Conservation (phyloP, 2,888 invertebrate species). For the Hetaerina titia region DNA sequence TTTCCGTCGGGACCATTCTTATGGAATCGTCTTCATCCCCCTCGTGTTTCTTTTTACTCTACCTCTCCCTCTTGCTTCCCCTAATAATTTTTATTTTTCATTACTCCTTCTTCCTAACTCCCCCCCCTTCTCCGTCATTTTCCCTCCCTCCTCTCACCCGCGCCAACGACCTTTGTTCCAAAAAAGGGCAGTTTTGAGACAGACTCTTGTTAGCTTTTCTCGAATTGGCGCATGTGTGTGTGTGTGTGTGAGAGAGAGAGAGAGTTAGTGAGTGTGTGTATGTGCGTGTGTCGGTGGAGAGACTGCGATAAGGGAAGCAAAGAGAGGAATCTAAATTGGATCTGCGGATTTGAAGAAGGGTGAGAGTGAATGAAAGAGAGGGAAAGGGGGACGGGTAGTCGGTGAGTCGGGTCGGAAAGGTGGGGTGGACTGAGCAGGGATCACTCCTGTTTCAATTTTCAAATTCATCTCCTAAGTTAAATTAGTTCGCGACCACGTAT, state of each 20-base stretch:
- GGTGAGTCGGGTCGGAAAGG: neutral
- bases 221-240: too few relatives aligned
- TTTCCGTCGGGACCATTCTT: too few relatives aligned
- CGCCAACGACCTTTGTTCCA: too few relatives aligned
- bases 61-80: too few relatives aligned
- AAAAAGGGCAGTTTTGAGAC: too few relatives aligned
- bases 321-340: constrained; percentile 22
- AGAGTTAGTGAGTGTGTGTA: neutral
- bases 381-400: neutral
- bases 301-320: neutral
- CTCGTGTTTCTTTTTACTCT: too few relatives aligned
- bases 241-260: neutral
- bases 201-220: too few relatives aligned
- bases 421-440: neutral
- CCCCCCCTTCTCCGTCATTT: neutral
- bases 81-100: too few relatives aligned
- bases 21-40: too few relatives aligned
- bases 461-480: constrained; percentile 3
- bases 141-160: too few relatives aligned
- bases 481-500: constrained; percentile 27
- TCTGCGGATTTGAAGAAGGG: neutral
- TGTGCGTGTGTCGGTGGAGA: neutral
- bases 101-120: too few relatives aligned
- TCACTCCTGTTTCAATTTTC: constrained; percentile 35
- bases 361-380: neutral